Percentiles rank a stretch among this genome's conserved stretches.
Evolutionary conservation across 2,113 vertebrate genomes (phyloP).

Genomic region (Cephalopholis sonnerati): DNA sequence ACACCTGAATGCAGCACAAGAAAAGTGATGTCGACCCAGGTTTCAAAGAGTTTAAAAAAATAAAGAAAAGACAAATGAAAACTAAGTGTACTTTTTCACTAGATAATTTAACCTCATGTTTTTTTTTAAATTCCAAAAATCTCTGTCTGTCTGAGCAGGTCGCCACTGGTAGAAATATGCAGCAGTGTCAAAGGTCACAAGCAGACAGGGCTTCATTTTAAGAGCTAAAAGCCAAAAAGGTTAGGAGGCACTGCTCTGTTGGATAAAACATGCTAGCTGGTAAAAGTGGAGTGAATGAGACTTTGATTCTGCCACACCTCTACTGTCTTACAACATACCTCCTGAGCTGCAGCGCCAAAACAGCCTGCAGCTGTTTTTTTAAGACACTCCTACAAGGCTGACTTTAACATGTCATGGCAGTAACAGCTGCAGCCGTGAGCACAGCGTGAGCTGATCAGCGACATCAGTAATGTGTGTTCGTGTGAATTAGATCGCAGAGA

Average conservation of each 20-base stretch:
- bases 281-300: background rate
- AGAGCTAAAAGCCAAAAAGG: background rate
- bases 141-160: background rate
- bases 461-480: background rate
- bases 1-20: no score
- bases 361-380: background rate
- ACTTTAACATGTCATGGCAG: background rate
- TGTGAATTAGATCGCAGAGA: background rate
- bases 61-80: background rate
- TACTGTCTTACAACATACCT: background rate
- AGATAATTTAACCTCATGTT: background rate
- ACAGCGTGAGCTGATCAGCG: background rate
- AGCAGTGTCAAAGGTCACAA: background rate
- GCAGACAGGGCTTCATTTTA: background rate
- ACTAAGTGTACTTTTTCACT: background rate
- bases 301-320: constrained; percentile 9
- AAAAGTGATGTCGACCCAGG: no score
- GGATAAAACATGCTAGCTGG: no score
- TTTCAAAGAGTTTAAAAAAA: no score
- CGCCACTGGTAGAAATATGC: background rate
- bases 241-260: background rate
- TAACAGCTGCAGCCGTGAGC: background rate
- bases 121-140: background rate
- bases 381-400: background rate
- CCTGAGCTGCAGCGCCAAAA: background rate